These are phyloP conservation scores for Calephelis perditalis DNA, from an alignment of 2,888 invertebrate species.

Conservation along the genomic window DNA sequence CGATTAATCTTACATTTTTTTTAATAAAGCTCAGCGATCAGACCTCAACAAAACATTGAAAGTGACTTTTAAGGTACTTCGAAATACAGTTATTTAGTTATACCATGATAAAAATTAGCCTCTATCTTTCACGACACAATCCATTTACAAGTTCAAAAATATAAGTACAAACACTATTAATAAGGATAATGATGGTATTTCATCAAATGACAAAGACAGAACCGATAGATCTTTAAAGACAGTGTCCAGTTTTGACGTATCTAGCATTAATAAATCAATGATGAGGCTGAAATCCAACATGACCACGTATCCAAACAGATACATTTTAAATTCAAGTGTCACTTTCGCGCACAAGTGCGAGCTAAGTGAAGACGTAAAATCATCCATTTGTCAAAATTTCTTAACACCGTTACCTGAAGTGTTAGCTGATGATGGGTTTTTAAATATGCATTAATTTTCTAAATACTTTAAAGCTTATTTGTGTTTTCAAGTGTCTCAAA, in stretches of 20 bases:
- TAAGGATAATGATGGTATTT: too few relatives aligned
- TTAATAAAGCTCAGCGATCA: too few relatives aligned
- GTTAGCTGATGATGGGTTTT: slow-evolving; percentile 13
- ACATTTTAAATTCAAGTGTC: slow-evolving; percentile 28
- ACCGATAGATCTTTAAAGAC: too few relatives aligned
- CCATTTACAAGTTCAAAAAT: too few relatives aligned
- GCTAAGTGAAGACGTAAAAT: slow-evolving; percentile 27
- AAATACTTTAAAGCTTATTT: slow-evolving; percentile 3
- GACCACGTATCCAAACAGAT: slow-evolving; percentile 21
- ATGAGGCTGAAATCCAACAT: slow-evolving; percentile 17
- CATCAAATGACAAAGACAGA: too few relatives aligned
- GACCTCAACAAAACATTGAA: too few relatives aligned
- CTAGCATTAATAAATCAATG: slow-evolving; percentile 18
- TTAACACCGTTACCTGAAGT: slow-evolving; percentile 26
- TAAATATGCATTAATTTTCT: slow-evolving; percentile 14
- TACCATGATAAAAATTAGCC: too few relatives aligned
- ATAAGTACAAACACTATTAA: too few relatives aligned
- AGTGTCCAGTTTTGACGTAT: slow-evolving; percentile 17
- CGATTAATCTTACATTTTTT: too few relatives aligned
- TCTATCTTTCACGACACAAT: too few relatives aligned
- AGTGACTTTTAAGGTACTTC: too few relatives aligned
- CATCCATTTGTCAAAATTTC: slow-evolving; percentile 31
- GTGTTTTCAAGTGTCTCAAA: not conserved
- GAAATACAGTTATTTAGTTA: too few relatives aligned
- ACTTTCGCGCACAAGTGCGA: slow-evolving; percentile 30